These are phyloP conservation scores for Florisuga fusca DNA, from an alignment of 2,797 vertebrate species.

Conservation along the genomic window DNA sequence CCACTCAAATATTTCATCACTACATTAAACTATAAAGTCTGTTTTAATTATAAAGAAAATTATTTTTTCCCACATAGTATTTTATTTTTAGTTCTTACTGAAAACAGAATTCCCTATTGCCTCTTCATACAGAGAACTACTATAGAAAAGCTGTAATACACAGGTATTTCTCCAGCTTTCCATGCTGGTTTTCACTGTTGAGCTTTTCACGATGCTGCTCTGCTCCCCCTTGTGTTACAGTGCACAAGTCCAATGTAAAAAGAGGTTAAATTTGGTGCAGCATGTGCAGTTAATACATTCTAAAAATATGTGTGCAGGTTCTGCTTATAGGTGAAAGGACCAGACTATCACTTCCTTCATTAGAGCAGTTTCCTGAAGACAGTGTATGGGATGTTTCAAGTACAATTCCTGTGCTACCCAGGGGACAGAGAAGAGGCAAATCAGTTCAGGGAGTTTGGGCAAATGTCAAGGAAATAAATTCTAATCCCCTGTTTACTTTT, in stretches of 20 bases:
- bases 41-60: slow-evolving; percentile 58
- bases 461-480: neutral
- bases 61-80: slow-evolving; percentile 8
- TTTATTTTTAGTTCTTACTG: slow-evolving; percentile 13
- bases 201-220: neutral
- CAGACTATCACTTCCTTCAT: neutral
- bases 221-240: neutral
- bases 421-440: neutral
- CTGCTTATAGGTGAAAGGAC: neutral
- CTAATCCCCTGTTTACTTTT: neutral
- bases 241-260: neutral
- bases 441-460: neutral
- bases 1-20: slow-evolving; percentile 4
- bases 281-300: neutral
- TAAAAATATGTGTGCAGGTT: neutral
- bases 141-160: neutral
- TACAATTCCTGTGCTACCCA: neutral
- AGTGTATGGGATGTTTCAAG: neutral
- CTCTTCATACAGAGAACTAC: neutral
- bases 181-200: neutral
- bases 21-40: slow-evolving; percentile 31
- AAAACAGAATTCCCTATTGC: neutral
- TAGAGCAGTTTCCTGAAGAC: neutral
- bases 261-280: neutral
- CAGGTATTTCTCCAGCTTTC: neutral